Base-by-base conservation (phyloP, 2,888 invertebrate species). In the Trissoscelio sp. region DNA sequence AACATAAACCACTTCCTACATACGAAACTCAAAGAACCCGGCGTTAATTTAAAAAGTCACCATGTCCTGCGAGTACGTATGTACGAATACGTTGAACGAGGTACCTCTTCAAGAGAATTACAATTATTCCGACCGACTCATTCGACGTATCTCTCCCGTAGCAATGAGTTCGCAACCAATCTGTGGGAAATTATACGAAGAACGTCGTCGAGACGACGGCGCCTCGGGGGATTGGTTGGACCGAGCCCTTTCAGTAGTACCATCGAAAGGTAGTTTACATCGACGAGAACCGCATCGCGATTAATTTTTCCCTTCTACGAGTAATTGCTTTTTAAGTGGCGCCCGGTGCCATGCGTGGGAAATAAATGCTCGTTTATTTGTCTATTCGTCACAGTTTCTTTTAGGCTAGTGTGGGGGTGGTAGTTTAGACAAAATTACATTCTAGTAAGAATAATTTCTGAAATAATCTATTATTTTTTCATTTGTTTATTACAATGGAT, bases 201-300 rank as follows among this genome's bases (percentile, higher is more conserved):
- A 84, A 81, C 84, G 64, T 75, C 75, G 64, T 34, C 51, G 66
- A 70, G 80, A 75, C 80, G 74, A 58, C 55, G 77, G 75, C 73
- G 86, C 86, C 86, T 86, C 82, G 82, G 86, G 86, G 85, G 81
- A 86, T 86, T 84, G 86, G 84, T 84, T 74, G 81, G 66, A 37
- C 64, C 44, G 37, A 72, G 66, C 81, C 83, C 78, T 81, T 79
- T 37, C 53, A 80, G 79, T 84, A 87, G 89, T 78, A 88, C 87
- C 88, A 88, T 89, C 88, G 88, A 88, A 87, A 86, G 86, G 87
- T 88, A 83, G 88, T 88, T 88, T 86, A 86, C 88, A 88, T 87
- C 86, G 83, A 73, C 82, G 82, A 85, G 84, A 85, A 82, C 72
- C 83, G 83, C 84, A 84, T 85, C 85, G 85, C 86, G 88, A 89